These are phyloP conservation scores for Macropis europaea DNA, from an alignment of 2,888 invertebrate genomes.

Conservation along the genomic window DNA sequence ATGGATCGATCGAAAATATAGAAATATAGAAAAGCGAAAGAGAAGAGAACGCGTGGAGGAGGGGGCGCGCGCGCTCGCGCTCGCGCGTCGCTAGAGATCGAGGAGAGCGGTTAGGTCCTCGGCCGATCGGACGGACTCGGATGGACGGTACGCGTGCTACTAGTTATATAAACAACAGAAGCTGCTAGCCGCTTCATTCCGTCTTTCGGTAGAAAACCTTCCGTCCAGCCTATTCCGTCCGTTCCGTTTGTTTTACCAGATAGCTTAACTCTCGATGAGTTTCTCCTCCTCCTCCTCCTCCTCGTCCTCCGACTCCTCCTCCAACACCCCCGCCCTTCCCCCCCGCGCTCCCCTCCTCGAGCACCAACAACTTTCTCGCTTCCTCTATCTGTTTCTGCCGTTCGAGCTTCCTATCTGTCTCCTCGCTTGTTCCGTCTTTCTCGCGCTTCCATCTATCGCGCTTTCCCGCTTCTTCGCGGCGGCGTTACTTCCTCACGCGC, in stretches of 20 bases:
- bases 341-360: background rate
- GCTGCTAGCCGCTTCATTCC: constrained; percentile 57
- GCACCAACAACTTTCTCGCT: background rate
- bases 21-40: constrained; percentile 23
- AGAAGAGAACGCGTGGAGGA: constrained; percentile 7
- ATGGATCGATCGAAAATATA: constrained; percentile 21
- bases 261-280: constrained; percentile 66
- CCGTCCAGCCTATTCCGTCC: constrained; percentile 56
- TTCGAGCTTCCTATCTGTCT: constrained; percentile 34
- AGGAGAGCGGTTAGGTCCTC: constrained; percentile 25
- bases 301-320: background rate
- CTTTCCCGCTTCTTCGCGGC: constrained; percentile 17
- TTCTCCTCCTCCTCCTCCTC: constrained; percentile 20
- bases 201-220: constrained; percentile 59
- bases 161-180: constrained; percentile 70
- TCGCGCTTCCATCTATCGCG: constrained; percentile 1
- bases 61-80: too few relatives aligned
- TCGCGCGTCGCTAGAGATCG: too few relatives aligned
- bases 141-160: constrained; percentile 66
- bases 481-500: background rate
- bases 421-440: background rate
- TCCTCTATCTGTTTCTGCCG: constrained; percentile 43
- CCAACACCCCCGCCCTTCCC: background rate
- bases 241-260: constrained; percentile 67
- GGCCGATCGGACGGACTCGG: constrained; percentile 41